These are phyloP conservation scores for Drosophila lacicola DNA, from an alignment of 2,888 invertebrate genomes.

Conservation along the genomic window DNA sequence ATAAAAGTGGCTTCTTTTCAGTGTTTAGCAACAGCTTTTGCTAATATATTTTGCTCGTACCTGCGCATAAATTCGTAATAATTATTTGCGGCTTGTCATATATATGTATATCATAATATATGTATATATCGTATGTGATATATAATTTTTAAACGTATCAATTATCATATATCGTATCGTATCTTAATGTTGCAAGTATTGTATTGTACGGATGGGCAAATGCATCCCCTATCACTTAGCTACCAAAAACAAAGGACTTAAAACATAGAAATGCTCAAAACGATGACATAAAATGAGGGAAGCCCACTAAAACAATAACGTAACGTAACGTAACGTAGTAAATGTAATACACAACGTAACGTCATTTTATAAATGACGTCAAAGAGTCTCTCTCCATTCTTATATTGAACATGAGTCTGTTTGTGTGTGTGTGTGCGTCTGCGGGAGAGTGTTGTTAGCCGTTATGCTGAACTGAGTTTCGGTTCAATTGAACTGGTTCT, in stretches of 20 bases:
- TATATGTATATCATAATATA: constrained; percentile 34
- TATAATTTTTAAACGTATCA: constrained; percentile 56
- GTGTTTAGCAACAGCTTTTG: constrained; percentile 64
- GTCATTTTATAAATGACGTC: constrained; percentile 75
- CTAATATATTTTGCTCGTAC: constrained; percentile 61
- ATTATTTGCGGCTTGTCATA: constrained; percentile 69
- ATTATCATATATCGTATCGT: constrained; percentile 61
- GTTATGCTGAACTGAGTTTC: constrained; percentile 5
- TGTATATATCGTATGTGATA: constrained; percentile 47
- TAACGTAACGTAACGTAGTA: constrained; percentile 49
- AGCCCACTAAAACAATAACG: constrained; percentile 64
- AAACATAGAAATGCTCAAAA: constrained; percentile 64
- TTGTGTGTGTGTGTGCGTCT: constrained; percentile 10
- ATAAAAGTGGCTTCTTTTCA: neutral
- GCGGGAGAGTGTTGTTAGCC: constrained; percentile 4
- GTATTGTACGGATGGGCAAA: constrained; percentile 69
- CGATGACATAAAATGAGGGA: constrained; percentile 58
- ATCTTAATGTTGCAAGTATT: constrained; percentile 70
- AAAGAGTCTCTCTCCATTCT: constrained; percentile 48
- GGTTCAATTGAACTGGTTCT: constrained; percentile 8
- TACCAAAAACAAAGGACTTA: constrained; percentile 60
- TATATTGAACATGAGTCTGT: constrained; percentile 30
- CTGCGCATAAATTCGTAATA: constrained; percentile 81
- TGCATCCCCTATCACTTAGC: constrained; percentile 74
- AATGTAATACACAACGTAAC: constrained; percentile 72